Percentiles rank a stretch among this genome's conserved stretches.
These are phyloP conservation scores for Montipora capricornis DNA, from an alignment of 64 coral and sea anemone genomes.

Conservation along the genomic window DNA sequence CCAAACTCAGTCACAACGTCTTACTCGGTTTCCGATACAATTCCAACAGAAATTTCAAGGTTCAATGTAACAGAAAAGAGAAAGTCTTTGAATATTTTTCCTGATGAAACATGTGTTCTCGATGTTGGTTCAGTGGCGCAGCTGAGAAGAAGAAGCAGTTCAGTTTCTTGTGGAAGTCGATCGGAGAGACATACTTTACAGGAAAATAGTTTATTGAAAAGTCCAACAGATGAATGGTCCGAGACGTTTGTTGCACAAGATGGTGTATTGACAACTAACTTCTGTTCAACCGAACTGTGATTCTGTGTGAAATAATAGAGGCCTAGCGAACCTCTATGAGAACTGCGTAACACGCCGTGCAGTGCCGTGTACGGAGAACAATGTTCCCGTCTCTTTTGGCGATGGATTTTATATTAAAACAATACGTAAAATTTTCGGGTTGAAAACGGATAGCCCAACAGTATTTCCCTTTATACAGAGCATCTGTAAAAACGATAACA, in stretches of 20 bases:
- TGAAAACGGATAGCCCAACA: too few relatives aligned
- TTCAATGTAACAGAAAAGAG: not conserved
- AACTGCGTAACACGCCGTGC: too few relatives aligned
- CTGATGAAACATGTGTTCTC: not conserved
- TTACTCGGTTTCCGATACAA: not conserved
- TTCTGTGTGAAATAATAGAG: not conserved
- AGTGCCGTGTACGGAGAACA: too few relatives aligned
- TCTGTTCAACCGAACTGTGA: conserved; percentile 47
- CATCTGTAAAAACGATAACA: too few relatives aligned
- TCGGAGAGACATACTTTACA: not conserved
- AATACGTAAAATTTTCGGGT: too few relatives aligned
- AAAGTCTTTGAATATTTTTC: not conserved
- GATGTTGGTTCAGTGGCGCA: conserved; percentile 6
- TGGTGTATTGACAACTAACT: conserved; percentile 46
- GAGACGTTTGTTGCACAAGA: conserved; percentile 42
- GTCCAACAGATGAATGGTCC: not conserved
- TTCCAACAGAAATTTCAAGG: not conserved
- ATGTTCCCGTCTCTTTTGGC: too few relatives aligned
- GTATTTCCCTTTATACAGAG: too few relatives aligned
- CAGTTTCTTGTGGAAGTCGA: not conserved
- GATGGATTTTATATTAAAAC: too few relatives aligned
- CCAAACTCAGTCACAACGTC: not conserved
- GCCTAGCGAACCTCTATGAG: not conserved
- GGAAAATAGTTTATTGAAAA: not conserved
- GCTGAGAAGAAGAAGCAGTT: conserved; percentile 17